Base-by-base conservation (phyloP, 2,888 invertebrate genomes). In the Diarsia rubi region DNA sequence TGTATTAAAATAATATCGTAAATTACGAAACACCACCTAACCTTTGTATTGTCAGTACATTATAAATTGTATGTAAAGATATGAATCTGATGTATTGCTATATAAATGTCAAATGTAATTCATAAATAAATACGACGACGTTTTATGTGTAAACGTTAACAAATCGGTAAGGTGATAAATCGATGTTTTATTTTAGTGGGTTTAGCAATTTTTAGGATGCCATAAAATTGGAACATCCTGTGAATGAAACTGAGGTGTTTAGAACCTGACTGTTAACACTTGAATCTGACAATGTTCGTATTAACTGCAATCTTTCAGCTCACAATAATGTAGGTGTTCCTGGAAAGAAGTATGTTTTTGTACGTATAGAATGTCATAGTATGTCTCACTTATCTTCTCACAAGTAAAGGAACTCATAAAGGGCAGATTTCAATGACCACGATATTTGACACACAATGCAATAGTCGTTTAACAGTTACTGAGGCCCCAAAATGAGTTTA, bases 81-180 rank as follows among this genome's bases (percentile, higher is more conserved):
- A 75, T 59, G 44, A 83, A 85, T 78, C 57, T 81, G 62, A 79
- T 68, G 21, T 82, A 74, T 78, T 63, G 65, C 69, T 68, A 31
- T 82, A 73, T 69, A 79, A 85, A 85, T 73, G 73, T 84, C 79
- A 65, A 27, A 75, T 69, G 54, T 60, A 67, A 72, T 75, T 75
- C 62, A 82, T 74, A 73, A 76, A 82, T 73, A 74, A 73, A 31
- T 57, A 63, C 44, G 24, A 31, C 49, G 31, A 57, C 21, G 52
- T 52, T 52, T 62, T 45, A 62, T 42, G n/a, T 60, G 27, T 70
- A 60, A 70, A 68, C 64, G 54, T 68, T 75, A 59, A 73, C 72
- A 82, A 85, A 79, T 82, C 79, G 75, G 68, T 71, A 65, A 84
- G 66, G 52, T 65, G 71, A 82, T 79, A 62, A 68, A 80, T 82